Evolutionary conservation across 2,797 vertebrate species (phyloP), one percentile per base, ranked within the genome.

Genomic region (Gobionotothen gibberifrons): DNA sequence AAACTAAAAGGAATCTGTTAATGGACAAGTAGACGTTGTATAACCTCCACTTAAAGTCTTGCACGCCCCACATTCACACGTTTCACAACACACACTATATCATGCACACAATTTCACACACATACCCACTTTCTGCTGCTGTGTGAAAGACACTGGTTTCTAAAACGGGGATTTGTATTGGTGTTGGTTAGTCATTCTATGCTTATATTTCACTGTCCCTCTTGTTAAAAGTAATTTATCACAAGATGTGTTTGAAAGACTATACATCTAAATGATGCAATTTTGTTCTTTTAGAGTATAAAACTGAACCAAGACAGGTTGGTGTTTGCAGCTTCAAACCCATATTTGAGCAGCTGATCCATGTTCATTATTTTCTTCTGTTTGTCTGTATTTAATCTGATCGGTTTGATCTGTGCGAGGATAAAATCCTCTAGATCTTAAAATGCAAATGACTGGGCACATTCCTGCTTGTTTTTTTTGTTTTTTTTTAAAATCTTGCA

Each of bases 31-130:
- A 89, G 90, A 89, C 73, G 74, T 90, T 90, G 88, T 91, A 82
- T 91, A 91, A 91, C 88, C 89, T 90, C 89, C 88, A 91, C 88
- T 87, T 90, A 83, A 87, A 89, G 76, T 86, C 87, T 70, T 82
- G 71, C 80, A 85, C 87, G 36, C 76, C 78, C 82, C 85, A 85
- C 69, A 54, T 36, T 52, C 52, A 82, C 76, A 76, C 55, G 54
- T 70, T 64, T 81, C 63, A 78, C 79, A 83, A 76, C 74, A 55
- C 16, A 55, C 69, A 66, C 55, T 15, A 9, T 10, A 60, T 80
- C 77, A 80, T 52, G 46, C 67, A 87, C 75, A 82, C 39, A 7
- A 39, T 56, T 64, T 78, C 67, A 79, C 79, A 78, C 83, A 73
- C 76, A 78, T 15, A 78, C 79, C 19, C 74, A 77, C 75, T 65